A percentile compares a stretch with the other conserved stretches of the same genome.
These are phyloP conservation scores for Chionomys nivalis DNA, from an alignment of 2,113 vertebrate genomes.

Conservation along the genomic window DNA sequence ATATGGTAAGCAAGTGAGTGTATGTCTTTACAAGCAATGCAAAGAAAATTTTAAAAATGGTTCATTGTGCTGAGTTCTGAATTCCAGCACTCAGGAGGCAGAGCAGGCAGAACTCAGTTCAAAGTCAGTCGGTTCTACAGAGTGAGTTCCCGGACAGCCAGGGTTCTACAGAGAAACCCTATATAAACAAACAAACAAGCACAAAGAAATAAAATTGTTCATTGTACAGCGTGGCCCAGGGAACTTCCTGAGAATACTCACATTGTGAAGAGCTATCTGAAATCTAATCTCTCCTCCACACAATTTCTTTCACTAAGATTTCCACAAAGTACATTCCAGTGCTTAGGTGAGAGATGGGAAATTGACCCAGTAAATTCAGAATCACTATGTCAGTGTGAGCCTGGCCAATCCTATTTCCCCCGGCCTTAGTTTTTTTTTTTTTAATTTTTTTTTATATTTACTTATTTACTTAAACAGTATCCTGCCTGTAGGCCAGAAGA, in stretches of 20 bases:
- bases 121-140: neutral
- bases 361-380: neutral
- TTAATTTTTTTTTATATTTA: too few species aligned
- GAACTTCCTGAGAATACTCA: slow-evolving; percentile 12
- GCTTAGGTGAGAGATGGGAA: neutral
- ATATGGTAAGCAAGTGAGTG: neutral
- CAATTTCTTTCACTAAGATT: neutral
- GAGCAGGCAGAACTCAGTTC: neutral
- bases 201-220: neutral
- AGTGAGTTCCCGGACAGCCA: neutral
- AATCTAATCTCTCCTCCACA: neutral
- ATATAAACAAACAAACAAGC: neutral
- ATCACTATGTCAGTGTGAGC: neutral
- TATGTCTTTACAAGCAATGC: neutral
- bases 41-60: neutral
- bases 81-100: neutral
- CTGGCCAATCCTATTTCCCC: neutral
- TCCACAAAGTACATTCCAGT: neutral
- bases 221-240: neutral
- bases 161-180: neutral
- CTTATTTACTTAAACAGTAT: too few species aligned
- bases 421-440: neutral
- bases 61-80: neutral
- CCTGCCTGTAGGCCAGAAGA: too few species aligned
- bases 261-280: neutral